These are phyloP conservation scores for Augochlorella aurata DNA, from an alignment of 2,888 invertebrate species.

Conservation along the genomic window DNA sequence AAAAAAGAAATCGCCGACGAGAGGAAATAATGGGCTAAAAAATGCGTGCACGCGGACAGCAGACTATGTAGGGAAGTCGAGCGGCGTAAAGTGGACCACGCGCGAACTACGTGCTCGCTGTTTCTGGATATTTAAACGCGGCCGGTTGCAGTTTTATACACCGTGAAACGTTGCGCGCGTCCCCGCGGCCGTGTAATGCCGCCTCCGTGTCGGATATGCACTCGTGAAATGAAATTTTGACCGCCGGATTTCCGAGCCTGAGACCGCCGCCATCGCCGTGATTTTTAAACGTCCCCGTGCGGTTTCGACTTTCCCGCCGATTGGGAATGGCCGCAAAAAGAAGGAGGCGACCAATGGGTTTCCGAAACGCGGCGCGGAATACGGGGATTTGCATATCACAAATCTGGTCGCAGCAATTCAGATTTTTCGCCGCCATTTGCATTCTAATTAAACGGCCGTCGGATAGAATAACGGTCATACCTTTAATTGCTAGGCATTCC, in stretches of 20 bases:
- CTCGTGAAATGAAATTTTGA: slow-evolving; percentile 56
- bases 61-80: background rate
- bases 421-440: slow-evolving; percentile 48
- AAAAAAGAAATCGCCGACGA: background rate
- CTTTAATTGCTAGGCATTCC: slow-evolving; percentile 21
- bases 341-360: background rate
- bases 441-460: slow-evolving; percentile 40
- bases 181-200: slow-evolving; percentile 32
- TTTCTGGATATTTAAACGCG: slow-evolving; percentile 58
- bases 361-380: background rate
- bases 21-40: background rate
- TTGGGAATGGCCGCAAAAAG: slow-evolving; percentile 5
- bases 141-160: slow-evolving; percentile 54
- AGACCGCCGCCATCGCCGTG: background rate
- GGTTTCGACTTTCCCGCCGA: background rate
- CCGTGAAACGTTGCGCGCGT: slow-evolving; percentile 24
- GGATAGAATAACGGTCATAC: slow-evolving; percentile 18
- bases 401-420: slow-evolving; percentile 3
- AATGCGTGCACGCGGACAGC: background rate
- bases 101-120: background rate
- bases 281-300: slow-evolving; percentile 9
- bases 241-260: slow-evolving; percentile 12
- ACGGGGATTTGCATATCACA: slow-evolving; percentile 46
- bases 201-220: slow-evolving; percentile 23
- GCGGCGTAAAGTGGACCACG: slow-evolving; percentile 8